phyloP scores from a whole-genome alignment of 2,113 vertebrate species.

The Plectropomus leopardus region DNA sequence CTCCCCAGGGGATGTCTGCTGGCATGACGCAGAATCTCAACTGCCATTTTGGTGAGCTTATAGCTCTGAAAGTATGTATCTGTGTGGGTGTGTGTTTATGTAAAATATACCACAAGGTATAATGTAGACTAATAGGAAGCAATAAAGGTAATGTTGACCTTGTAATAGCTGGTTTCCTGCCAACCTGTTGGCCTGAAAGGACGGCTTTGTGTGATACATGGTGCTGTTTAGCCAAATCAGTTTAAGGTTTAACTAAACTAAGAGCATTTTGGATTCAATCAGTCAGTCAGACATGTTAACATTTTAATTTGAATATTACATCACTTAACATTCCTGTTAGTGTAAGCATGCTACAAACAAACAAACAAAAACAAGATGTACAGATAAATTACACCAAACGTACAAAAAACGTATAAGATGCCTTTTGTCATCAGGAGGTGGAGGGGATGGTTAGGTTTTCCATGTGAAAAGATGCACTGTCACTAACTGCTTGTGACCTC shows the following conservation, averaged over 20 bases:
- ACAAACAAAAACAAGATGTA: too few relatives aligned
- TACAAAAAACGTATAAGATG: too few relatives aligned
- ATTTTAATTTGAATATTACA: not conserved
- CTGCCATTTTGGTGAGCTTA: constrained; percentile 45
- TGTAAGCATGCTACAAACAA: too few relatives aligned
- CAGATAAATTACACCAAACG: too few relatives aligned
- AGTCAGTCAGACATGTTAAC: not conserved
- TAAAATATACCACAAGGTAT: constrained; percentile 68
- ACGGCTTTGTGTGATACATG: constrained; percentile 62
- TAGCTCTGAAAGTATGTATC: constrained; percentile 34
- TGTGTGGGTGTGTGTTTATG: constrained; percentile 65
- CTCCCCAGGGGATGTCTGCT: constrained; percentile 46
- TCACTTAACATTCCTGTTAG: not conserved
- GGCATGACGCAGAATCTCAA: constrained; percentile 38
- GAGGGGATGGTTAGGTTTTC: too few relatives aligned
- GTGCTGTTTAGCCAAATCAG: constrained; percentile 40
- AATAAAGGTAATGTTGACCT: constrained; percentile 77
- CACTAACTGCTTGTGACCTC: not conserved
- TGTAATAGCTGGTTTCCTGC: constrained; percentile 77
- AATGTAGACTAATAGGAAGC: constrained; percentile 71
- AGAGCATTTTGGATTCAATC: constrained; percentile 34
- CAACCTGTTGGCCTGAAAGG: constrained; percentile 58
- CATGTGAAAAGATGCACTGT: not conserved
- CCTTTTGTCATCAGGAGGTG: too few relatives aligned
- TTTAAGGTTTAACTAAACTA: constrained; percentile 62